Evolutionary conservation across 2,113 vertebrate genomes (phyloP), one percentile per base, ranked within the genome.

Genomic region (Pluvialis apricaria): DNA sequence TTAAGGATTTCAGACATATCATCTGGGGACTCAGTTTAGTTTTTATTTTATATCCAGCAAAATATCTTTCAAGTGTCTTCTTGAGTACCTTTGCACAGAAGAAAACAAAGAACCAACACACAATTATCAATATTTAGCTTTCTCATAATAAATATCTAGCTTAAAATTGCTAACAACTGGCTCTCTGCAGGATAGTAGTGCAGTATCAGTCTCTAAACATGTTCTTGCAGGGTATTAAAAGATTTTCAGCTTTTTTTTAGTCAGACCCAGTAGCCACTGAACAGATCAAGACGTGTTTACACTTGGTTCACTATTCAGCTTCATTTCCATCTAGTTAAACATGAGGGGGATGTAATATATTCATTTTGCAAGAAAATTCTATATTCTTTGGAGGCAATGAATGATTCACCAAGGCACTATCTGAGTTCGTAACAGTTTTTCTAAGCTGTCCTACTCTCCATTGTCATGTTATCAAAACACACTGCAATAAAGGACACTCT

Each of bases 241-340:
- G 29, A 86, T 93, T 94, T 95, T 75, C 44, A 82, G 75, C 47
- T 64, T 68, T 94, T 94, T 83, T 66, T 86, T 54, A 45, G 52
- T 92, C 69, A 91, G 47, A 45, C 21, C 42, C 60, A 76, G 57
- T 66, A 89, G 83, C 90, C 75, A 77, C 82, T 78, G 93, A 96
- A 92, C 81, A 96, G 96, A 95, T 93, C 69, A 91, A 79, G 78
- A 82, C 77, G 75, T 60, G 40, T 96, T 97, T 97, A 83, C 34
- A 42, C 86, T 97, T 93, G 88, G 32, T 82, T 96, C 69, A 54
- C 72, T 64, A 17, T 81, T 96, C 75, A 62, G 88, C 86, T 94
- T 94, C 83, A 85, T 92, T 97, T 92, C 77, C 80, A 93, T 95
- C 77, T 85, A 88, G 65, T 90, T 95, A 90, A 93, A 91, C 80